Conservation (phyloP, 2,797 vertebrate species). For the Muraenolepis orangiensis region DNA sequence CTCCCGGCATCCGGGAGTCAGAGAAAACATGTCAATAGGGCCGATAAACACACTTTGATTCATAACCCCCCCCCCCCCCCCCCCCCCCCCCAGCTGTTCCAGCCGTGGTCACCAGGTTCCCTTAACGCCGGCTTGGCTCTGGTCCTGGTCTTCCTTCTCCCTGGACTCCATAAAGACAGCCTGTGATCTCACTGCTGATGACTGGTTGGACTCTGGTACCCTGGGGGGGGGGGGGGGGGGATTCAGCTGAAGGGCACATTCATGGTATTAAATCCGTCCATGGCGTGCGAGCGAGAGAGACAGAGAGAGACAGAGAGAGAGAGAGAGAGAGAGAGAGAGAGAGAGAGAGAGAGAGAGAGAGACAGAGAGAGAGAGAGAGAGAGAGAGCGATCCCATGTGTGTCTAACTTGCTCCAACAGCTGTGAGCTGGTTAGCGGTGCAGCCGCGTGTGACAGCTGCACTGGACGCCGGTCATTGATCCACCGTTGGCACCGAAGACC, state of each 20-base stretch:
- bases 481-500: slow-evolving; percentile 22
- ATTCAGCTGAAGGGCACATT: slow-evolving; percentile 29
- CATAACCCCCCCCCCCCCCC: not conserved
- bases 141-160: not conserved
- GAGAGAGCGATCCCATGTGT: too few species aligned
- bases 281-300: not conserved
- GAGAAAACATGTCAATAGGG: not conserved
- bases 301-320: too few species aligned
- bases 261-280: slow-evolving; percentile 43
- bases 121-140: not conserved
- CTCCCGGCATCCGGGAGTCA: not conserved
- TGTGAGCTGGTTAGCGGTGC: too few species aligned
- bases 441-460: too few species aligned
- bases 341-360: too few species aligned
- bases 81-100: not conserved
- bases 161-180: slow-evolving; percentile 39
- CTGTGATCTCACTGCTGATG: slow-evolving; percentile 38
- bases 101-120: not conserved
- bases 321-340: too few species aligned
- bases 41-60: not conserved
- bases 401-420: too few species aligned
- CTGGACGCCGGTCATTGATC: not conserved
- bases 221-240: slow-evolving; percentile 30
- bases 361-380: too few species aligned
- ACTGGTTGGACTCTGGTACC: slow-evolving; percentile 40